Percentiles rank a stretch among this genome's conserved stretches.
phyloP scores from a whole-genome alignment of 2,113 vertebrate species.

The Falco punctatus region DNA sequence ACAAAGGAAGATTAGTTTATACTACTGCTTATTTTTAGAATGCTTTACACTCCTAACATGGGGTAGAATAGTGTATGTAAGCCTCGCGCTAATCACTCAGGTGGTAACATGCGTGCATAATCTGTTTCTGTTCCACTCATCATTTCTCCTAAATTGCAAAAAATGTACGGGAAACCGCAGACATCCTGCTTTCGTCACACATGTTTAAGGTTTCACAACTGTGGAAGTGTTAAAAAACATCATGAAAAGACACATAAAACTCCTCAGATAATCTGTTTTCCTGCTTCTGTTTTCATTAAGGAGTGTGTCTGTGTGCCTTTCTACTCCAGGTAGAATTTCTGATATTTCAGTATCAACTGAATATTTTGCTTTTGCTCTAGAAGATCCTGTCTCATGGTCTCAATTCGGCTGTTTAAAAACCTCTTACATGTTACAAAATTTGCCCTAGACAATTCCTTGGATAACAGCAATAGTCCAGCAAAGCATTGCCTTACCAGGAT shows the following conservation, averaged over 20 bases:
- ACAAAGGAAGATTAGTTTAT: neutral
- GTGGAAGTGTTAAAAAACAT: neutral
- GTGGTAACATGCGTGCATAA: accelerated
- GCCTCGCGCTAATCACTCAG: neutral
- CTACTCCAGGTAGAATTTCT: neutral
- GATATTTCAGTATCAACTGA: neutral
- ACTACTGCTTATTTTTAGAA: neutral
- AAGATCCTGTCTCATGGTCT: neutral
- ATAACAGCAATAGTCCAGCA: neutral
- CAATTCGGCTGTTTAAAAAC: neutral
- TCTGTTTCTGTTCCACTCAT: neutral
- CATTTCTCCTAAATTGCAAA: neutral
- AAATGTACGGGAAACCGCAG: neutral
- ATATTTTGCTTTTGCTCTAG: neutral
- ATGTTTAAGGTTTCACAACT: neutral
- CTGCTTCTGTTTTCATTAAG: neutral
- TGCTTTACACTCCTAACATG: neutral
- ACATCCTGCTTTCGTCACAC: neutral
- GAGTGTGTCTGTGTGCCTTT: neutral
- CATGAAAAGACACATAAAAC: neutral
- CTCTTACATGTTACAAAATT: neutral
- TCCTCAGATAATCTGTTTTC: neutral
- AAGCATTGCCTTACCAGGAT: neutral
- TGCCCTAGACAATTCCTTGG: neutral
- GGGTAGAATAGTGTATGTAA: neutral